Percentiles rank a stretch among this genome's conserved stretches.
phyloP scores from a whole-genome alignment of 2,113 vertebrate species.

The Muscicapa adusta region DNA sequence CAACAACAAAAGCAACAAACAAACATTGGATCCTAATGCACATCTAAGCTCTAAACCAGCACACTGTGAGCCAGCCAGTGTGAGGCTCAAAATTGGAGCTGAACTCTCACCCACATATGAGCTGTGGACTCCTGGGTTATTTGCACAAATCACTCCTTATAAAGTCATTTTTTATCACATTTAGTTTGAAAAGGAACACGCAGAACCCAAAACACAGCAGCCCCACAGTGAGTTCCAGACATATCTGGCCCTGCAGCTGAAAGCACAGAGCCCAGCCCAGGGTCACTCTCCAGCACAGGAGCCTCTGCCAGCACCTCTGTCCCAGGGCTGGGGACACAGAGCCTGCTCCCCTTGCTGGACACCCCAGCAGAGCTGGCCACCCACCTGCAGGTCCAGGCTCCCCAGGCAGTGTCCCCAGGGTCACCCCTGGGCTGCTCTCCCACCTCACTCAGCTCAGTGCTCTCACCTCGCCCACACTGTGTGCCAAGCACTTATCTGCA shows the following conservation, averaged over 20 bases:
- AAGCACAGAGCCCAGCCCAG: background rate
- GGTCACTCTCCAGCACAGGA: background rate
- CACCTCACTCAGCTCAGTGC: background rate
- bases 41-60: background rate
- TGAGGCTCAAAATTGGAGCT: background rate
- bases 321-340: accelerated
- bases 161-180: background rate
- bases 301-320: background rate
- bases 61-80: background rate
- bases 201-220: background rate
- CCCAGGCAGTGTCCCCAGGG: accelerated
- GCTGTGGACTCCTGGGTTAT: background rate
- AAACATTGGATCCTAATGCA: background rate
- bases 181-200: background rate
- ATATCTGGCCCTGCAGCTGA: background rate
- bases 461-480: background rate
- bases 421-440: background rate
- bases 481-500: background rate
- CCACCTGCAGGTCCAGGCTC: background rate
- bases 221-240: accelerated
- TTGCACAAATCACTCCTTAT: background rate
- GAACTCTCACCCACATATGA: background rate
- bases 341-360: background rate
- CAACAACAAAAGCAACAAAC: accelerated
- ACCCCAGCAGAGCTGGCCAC: accelerated